phyloP scores from a whole-genome alignment of 2,797 vertebrate genomes.

The Acipenser ruthenus region DNA sequence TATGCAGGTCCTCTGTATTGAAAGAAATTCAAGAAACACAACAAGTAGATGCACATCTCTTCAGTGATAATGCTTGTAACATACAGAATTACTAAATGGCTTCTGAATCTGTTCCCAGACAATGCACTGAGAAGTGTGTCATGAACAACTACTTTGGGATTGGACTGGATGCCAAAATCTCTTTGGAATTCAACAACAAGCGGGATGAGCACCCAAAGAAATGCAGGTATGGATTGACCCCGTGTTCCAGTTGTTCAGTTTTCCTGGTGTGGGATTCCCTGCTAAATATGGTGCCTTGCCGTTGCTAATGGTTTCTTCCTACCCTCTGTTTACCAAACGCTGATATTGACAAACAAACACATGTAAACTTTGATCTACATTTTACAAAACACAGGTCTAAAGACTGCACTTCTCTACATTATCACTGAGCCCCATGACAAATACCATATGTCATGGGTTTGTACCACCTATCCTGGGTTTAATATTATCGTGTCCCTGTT shows the following conservation, averaged over 20 bases:
- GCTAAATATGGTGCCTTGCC: background rate
- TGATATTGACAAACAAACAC: background rate
- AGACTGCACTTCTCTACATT: too few species aligned
- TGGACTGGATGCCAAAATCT: conserved; percentile 91
- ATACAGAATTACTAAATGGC: too few species aligned
- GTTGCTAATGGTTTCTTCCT: too few species aligned
- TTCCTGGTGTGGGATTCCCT: background rate
- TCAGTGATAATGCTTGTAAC: background rate
- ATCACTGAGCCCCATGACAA: too few species aligned
- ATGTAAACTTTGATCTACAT: too few species aligned
- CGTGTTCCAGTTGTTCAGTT: background rate
- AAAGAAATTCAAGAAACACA: too few species aligned
- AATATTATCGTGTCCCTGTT: background rate
- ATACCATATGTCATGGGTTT: too few species aligned
- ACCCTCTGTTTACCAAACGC: background rate
- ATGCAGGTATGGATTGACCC: conserved; percentile 69
- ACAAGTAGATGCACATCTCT: too few species aligned
- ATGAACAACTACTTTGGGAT: conserved; percentile 98
- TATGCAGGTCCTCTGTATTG: too few species aligned
- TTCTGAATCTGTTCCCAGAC: conserved; percentile 46
- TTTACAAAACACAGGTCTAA: too few species aligned
- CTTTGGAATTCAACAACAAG: conserved; percentile 94
- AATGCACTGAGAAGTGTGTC: conserved; percentile 84
- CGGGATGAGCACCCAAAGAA: conserved; percentile 87
- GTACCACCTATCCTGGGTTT: background rate